These are phyloP conservation scores for Protophormia terraenovae DNA, from an alignment of 2,888 invertebrate genomes.

Conservation along the genomic window DNA sequence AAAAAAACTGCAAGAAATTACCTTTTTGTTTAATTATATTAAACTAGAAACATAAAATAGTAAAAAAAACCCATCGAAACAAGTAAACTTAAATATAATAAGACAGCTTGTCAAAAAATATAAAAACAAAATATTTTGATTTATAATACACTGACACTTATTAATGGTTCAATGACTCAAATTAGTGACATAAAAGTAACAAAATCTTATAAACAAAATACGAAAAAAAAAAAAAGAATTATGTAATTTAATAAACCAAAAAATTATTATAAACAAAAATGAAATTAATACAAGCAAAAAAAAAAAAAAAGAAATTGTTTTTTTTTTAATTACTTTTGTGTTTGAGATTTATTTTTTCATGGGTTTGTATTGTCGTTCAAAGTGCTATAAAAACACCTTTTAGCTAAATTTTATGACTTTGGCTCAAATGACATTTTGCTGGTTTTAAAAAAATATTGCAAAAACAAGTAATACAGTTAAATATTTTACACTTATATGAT, in stretches of 20 bases:
- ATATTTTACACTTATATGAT: slow-evolving; percentile 20
- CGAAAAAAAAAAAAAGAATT: not conserved
- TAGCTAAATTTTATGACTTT: not conserved
- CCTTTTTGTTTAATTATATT: not conserved
- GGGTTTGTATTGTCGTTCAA: not conserved
- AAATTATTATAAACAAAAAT: not conserved
- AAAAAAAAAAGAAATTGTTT: not conserved
- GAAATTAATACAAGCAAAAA: not conserved
- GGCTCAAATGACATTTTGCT: slow-evolving; percentile 9
- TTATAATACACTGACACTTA: slow-evolving; percentile 29
- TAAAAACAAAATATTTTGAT: slow-evolving; percentile 10
- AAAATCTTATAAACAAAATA: not conserved
- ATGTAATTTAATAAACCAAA: slow-evolving; percentile 5
- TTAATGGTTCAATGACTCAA: slow-evolving; percentile 45
- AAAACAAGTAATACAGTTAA: not conserved
- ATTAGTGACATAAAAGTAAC: not conserved
- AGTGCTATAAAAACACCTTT: not conserved
- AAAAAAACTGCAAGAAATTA: not conserved
- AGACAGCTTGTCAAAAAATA: not conserved
- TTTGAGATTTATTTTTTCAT: not conserved
- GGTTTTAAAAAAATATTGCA: not conserved
- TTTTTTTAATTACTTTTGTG: not conserved
- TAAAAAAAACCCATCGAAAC: not conserved
- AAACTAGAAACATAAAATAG: not conserved
- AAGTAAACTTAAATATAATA: not conserved